Base-by-base conservation (phyloP, 2,888 invertebrate species). In the Ctena decussata region DNA sequence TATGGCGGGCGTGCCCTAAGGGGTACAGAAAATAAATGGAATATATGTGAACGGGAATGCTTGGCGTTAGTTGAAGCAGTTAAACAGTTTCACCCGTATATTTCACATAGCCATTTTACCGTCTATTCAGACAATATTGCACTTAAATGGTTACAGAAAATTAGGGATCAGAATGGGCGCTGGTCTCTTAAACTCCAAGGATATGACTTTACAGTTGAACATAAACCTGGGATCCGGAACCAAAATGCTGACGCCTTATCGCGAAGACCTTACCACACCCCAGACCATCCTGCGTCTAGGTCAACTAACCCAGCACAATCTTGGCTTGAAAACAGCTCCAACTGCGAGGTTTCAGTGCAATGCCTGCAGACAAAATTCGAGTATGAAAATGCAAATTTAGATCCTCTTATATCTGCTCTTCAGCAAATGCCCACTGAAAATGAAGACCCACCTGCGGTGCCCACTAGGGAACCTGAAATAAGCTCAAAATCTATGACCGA, bases 21-120 rank as follows among this genome's bases (percentile, higher is more conserved):
- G 11, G 75, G 77, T 11, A 76, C 78, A 65, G 90, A 90, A 77
- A n/a, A 21, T 1, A 89, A 85, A 60, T 90, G 85, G 83, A 18
- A 39, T 39, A 85, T 88, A 24, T 69, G 80, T 77, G 89, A 90
- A 71, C 73, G 74, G n/a, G 89, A 90, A 84, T 87, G 89, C 78
- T 53, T 90, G 39, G 90, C 89, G 69, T 30, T 90, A 2, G 74
- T 89, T 3, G 86, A 89, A 60, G 88, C 85, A 18, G 84, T 91
- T 35, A 79, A 82, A 65, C 77, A 81, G n/a, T 89, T 80, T 65
- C 88, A 80, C 11, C 83, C 83, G 2, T 90, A 88, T 76, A 44
- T 90, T 27, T 74, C 85, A 18, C 46, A 78, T 21, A 77, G 49
- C 15, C 76, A 77, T 15, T 89, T 89, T 49, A 82, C 75, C 21